Evolutionary conservation across 2,888 invertebrate genomes (phyloP), one percentile per base, ranked within the genome.

Genomic region (Rhagonycha lutea): DNA sequence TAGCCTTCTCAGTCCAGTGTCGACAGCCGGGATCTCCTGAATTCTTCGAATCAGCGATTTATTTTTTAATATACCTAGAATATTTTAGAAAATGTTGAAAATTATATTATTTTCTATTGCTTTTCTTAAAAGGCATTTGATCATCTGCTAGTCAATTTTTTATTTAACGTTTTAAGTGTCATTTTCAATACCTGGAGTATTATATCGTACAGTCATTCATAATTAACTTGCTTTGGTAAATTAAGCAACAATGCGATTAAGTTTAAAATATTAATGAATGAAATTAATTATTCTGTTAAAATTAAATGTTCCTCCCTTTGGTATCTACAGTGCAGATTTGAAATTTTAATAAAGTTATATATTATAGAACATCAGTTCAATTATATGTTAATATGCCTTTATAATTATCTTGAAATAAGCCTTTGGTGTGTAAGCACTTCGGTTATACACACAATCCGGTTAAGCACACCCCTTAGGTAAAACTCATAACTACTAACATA

Each of bases 401-500:
- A 69, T 77, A 75, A 79, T 79, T 79, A 79, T 76, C 74, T 75
- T 68, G 32, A 72, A 75, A 72, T 79, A 72, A 75, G 73, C 77
- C 75, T 75, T 79, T 75, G 69, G 72, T 72, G 68, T 70, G 69
- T 72, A 47, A 72, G 63, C 72, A 75, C 69, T 77, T 69, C 75
- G 74, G 63, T 75, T 72, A 76, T 77, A 65, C 73, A 69, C 61
- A 32, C 72, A 75, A 72, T 73, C 70, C 70, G 70, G 67, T 70
- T 74, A 75, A 61, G 69, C 68, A 75, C 69, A 75, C 75, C 79
- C 79, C 74, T 75, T 76, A 77, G 77, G 74, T 76, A 76, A 79
- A 79, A 78, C 80, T 80, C 76, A 74, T 73, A 80, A 76, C 79
- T 2, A 18, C 18, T 79, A 80, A 79, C 79, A 73, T 73, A 78